Evolutionary conservation across 2,888 invertebrate species (phyloP), one percentile per base, ranked within the genome.

Genomic region (Xylota sylvarum): DNA sequence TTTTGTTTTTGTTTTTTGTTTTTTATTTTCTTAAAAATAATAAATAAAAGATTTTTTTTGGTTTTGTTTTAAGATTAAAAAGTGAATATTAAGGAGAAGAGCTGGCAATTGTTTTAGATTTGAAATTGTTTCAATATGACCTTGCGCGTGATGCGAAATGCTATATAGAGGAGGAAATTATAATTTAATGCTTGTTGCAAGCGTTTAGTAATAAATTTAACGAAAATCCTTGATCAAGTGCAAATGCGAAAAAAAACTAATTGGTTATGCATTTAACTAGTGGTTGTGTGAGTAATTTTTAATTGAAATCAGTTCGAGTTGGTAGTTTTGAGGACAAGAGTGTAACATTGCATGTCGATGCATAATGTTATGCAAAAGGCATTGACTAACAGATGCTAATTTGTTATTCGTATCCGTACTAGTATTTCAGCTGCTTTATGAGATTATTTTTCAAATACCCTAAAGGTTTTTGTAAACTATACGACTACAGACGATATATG

Each of bases 11-110:
- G 1, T 37, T 9, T 43, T 43, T n/a, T n/a, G n/a, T n/a, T n/a
- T n/a, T n/a, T n/a, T n/a, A n/a, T 43, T 14, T 43, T n/a, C 43
- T 43, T 43, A 43, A 43, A 43, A 43, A 43, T 43, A 43, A 43
- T 14, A 43, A 43, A 43, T 43, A 43, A 43, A 35, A 14, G 10
- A n/a, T 4, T 40, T n/a, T 40, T 40, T n/a, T 40, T 40, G n/a
- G n/a, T 37, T 37, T 40, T 40, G 2, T 40, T 12, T 43, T 43
- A 1, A 43, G 23, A 43, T 43, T 14, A 43, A 43, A 43, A 43
- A 43, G 43, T 43, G 40, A 43, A 43, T 43, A 43, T 43, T n/a
- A n/a, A 43, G 40, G 14, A 6, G 43, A 43, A 43, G 23, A 23
- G 14, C 43, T 43, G 43, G 14, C 43, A 43, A 43, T 43, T 0